Evolutionary conservation across 2,113 vertebrate species (phyloP), one percentile per base, ranked within the genome.

Genomic region (Hyaena hyaena): DNA sequence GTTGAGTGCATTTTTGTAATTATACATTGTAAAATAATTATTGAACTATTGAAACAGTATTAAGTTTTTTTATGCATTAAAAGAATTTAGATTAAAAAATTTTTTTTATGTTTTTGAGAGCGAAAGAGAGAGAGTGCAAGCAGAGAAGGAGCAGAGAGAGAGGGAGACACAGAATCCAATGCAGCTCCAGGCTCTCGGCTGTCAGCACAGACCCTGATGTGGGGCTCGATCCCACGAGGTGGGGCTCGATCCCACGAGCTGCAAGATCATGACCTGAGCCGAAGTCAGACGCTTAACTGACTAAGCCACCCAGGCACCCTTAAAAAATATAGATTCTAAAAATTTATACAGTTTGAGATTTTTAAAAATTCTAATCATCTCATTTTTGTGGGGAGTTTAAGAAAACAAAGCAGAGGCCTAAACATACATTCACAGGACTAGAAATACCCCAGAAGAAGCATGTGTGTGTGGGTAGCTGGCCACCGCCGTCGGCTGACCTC

Each of bases 401-500:
- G 39, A 94, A 50, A 84, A 39, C 58, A 84, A 84, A 89, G 19
- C 19, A 65, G 9, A 79, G 48, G 28, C 43, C 69, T 68, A 39
- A 94, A 96, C 95, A 92, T 88, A 98, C 98, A 91, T 98, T 97
- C 93, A 92, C 90, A 84, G 96, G 79, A 69, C 95, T 87, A 97
- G 86, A 53, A 53, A 97, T 80, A 89, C 97, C 97, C 97, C 97
- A 96, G 87, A 86, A 94, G 96, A 93, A 95, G 33, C 92, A 39
- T 39, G 98, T 98, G 98, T 98, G 98, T 98, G 95, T 98, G 98
- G 97, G 73, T 97, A 95, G 96, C 96, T 98, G 97, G 97, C 98
- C 98, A 97, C 97, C 68, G 76, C 97, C 66, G 93, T 68, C 89
- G 97, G 98, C 97, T 98, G 98, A 96, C 97, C 96, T 93, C 94